phyloP scores from a whole-genome alignment of 2,113 vertebrate species.

The Salminus brasiliensis region DNA sequence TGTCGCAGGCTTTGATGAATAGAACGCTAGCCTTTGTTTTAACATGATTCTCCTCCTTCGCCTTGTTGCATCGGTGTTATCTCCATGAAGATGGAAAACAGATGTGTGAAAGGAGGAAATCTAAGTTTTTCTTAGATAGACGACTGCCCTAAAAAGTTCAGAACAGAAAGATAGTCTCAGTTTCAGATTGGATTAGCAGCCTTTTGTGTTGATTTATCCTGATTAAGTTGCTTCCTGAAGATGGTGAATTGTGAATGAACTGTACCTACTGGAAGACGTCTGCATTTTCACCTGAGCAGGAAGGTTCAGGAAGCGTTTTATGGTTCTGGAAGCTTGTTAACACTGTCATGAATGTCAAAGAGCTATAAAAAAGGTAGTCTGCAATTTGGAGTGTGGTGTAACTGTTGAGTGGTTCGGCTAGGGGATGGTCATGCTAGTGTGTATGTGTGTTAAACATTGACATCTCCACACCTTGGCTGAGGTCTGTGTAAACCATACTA shows the following conservation, averaged over 20 bases:
- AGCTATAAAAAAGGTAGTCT: conserved; percentile 16
- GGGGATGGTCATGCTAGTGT: not conserved
- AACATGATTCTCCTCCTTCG: not conserved
- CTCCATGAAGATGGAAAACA: conserved; percentile 31
- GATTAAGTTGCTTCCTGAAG: not conserved
- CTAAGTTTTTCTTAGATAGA: not conserved
- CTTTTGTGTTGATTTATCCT: not conserved
- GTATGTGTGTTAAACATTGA: conserved; percentile 12
- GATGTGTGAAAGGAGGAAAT: conserved; percentile 40
- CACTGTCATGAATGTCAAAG: conserved; percentile 32
- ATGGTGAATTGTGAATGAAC: not conserved
- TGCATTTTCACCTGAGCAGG: not conserved
- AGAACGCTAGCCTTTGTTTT: conserved; percentile 34
- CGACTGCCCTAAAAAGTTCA: not conserved
- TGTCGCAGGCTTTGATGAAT: not conserved
- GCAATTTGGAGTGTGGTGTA: not conserved
- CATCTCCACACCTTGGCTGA: conserved; percentile 15
- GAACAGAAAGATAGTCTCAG: not conserved
- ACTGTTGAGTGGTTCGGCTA: not conserved
- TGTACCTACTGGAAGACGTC: not conserved
- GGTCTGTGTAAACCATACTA: conserved; percentile 13
- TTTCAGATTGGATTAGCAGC: no score
- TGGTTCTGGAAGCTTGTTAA: conserved; percentile 23
- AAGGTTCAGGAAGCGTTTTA: conserved; percentile 10
- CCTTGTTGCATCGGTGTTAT: conserved; percentile 26